A percentile compares a stretch with the other conserved stretches of the same genome.
phyloP scores from a whole-genome alignment of 2,113 vertebrate genomes.

The Phylloscopus whistleri region DNA sequence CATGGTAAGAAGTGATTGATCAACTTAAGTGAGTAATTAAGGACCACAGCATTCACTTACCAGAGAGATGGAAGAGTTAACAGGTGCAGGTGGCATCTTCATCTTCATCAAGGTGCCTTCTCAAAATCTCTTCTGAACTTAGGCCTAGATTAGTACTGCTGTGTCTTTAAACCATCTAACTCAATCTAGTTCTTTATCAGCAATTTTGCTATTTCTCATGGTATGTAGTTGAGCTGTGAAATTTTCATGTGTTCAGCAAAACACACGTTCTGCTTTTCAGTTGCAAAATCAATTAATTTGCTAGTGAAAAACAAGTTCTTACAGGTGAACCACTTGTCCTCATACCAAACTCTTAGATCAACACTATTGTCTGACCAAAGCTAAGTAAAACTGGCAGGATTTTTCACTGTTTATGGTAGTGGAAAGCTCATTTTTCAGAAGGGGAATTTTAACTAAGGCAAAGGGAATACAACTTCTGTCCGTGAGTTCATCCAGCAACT shows the following conservation, averaged over 20 bases:
- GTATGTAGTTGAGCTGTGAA: neutral
- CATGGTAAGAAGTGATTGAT: neutral
- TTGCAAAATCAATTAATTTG: neutral
- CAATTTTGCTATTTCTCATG: neutral
- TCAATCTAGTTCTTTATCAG: neutral
- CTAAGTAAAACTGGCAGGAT: neutral
- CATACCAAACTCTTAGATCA: neutral
- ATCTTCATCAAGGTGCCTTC: neutral
- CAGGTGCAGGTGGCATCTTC: neutral
- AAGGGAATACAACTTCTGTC: neutral
- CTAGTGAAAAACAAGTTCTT: neutral
- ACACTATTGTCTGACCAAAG: neutral
- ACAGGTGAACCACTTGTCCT: neutral
- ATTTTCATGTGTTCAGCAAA: neutral
- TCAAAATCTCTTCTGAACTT: neutral
- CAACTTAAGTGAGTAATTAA: neutral
- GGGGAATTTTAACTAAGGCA: neutral
- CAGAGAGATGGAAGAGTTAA: neutral
- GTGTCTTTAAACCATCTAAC: neutral
- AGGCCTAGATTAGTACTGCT: neutral
- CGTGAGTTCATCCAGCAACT: neutral
- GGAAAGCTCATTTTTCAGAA: neutral
- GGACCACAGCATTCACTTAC: neutral
- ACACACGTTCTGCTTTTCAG: neutral
- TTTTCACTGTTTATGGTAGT: neutral